Percentiles rank a stretch among this genome's conserved stretches.
phyloP scores from a whole-genome alignment of 2,888 invertebrate genomes.

The Eulithis testata region DNA sequence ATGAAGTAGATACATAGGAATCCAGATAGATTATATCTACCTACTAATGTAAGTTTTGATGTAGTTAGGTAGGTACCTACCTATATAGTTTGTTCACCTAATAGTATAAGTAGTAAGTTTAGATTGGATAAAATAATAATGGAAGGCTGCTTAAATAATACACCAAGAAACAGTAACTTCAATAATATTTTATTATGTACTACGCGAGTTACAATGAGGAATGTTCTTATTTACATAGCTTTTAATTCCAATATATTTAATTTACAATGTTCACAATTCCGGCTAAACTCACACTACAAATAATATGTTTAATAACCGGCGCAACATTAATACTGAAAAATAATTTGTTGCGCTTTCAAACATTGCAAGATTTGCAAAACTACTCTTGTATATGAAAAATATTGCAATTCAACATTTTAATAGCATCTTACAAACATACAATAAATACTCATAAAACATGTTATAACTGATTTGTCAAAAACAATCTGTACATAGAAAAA shows the following conservation, averaged over 20 bases:
- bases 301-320: constrained; percentile 46
- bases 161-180: constrained; percentile 78
- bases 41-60: too few species aligned
- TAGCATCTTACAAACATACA: constrained; percentile 53
- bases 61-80: too few species aligned
- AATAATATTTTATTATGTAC: constrained; percentile 85
- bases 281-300: constrained; percentile 46
- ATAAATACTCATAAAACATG: constrained; percentile 50
- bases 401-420: constrained; percentile 48
- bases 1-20: too few species aligned
- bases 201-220: constrained; percentile 84
- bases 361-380: constrained; percentile 27
- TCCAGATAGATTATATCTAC: too few species aligned
- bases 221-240: constrained; percentile 85
- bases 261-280: constrained; percentile 51
- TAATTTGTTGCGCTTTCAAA: constrained; percentile 53
- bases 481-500: constrained; percentile 58
- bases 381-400: constrained; percentile 25
- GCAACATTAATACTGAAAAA: constrained; percentile 74
- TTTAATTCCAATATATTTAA: constrained; percentile 65
- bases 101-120: too few species aligned
- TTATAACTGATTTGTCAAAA: constrained; percentile 49
- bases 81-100: too few species aligned
- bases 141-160: constrained; percentile 45
- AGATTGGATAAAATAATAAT: neutral